Evolutionary conservation across 2,888 invertebrate genomes (phyloP).

Genomic region (Caenorhabditis sinica): DNA sequence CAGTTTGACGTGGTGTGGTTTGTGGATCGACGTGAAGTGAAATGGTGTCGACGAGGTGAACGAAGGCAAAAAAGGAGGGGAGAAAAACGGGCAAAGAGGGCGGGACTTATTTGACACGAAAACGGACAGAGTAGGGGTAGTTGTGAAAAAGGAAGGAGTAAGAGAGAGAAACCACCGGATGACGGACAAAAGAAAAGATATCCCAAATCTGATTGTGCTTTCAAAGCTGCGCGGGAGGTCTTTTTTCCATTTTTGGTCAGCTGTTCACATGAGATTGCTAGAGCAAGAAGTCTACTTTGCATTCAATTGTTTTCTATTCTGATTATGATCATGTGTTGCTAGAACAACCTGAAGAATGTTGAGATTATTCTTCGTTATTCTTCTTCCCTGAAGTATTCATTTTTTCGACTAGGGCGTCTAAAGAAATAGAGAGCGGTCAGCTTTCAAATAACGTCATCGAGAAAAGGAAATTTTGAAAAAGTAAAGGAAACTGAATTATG

Average conservation of each 20-base stretch:
- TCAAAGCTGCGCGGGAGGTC: slow-evolving; percentile 11
- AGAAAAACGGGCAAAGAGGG: slow-evolving; percentile 19
- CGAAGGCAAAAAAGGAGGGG: slow-evolving; percentile 21
- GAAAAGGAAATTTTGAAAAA: too few relatives aligned
- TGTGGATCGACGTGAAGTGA: slow-evolving; percentile 41
- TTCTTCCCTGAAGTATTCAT: too few relatives aligned
- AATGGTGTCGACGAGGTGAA: slow-evolving; percentile 29
- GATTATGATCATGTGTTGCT: too few relatives aligned
- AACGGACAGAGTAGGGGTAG: slow-evolving; percentile 41
- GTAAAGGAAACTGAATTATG: too few relatives aligned
- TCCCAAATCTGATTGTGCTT: slow-evolving; percentile 32
- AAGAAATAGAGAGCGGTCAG: too few relatives aligned
- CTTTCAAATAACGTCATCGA: too few relatives aligned
- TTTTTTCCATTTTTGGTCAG: slow-evolving; percentile 23
- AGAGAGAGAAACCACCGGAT: slow-evolving; percentile 25
- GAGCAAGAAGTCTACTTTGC: background rate
- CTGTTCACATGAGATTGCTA: slow-evolving; percentile 3
- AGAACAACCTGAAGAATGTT: too few relatives aligned
- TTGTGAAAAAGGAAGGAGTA: slow-evolving; percentile 34
- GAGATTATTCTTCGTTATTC: too few relatives aligned
- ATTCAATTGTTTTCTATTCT: too few relatives aligned
- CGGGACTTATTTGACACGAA: slow-evolving; percentile 25
- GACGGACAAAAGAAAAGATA: slow-evolving; percentile 18
- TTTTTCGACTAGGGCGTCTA: too few relatives aligned
- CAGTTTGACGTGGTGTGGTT: slow-evolving; percentile 49